Evolutionary conservation across 2,888 invertebrate species (phyloP).

Genomic region (Leptura quadrifasciata): DNA sequence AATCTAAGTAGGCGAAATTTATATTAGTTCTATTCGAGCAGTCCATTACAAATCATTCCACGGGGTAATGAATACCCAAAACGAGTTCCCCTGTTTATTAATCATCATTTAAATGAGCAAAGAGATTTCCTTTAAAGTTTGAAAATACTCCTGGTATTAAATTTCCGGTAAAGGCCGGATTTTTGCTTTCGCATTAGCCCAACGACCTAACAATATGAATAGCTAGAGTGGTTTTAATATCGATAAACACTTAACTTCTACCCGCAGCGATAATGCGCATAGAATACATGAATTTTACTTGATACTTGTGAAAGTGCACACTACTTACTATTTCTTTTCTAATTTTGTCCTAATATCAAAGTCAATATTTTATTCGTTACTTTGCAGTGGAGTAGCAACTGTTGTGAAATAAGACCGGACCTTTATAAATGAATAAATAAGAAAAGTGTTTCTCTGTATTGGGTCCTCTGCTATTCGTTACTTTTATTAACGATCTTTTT

Average conservation of each 20-base stretch:
- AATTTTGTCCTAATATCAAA: no score
- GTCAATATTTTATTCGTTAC: no score
- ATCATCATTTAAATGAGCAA: background rate
- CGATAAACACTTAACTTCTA: background rate
- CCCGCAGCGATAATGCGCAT: background rate
- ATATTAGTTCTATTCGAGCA: background rate
- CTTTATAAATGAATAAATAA: no score
- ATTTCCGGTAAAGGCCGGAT: background rate
- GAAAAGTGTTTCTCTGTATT: no score
- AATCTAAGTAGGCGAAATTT: no score
- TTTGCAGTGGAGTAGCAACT: no score
- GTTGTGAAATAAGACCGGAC: no score
- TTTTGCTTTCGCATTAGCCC: background rate
- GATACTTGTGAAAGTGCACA: no score
- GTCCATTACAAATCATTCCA: background rate
- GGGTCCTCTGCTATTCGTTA: no score
- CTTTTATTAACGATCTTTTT: no score
- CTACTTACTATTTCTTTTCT: no score
- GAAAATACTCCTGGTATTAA: background rate
- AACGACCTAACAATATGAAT: background rate
- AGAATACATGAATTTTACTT: background rate
- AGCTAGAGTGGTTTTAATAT: background rate
- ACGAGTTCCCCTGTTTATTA: background rate
- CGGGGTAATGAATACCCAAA: background rate
- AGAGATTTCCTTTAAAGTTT: background rate